phyloP scores from a whole-genome alignment of 2,888 invertebrate species.

The Ellobium chinense region DNA sequence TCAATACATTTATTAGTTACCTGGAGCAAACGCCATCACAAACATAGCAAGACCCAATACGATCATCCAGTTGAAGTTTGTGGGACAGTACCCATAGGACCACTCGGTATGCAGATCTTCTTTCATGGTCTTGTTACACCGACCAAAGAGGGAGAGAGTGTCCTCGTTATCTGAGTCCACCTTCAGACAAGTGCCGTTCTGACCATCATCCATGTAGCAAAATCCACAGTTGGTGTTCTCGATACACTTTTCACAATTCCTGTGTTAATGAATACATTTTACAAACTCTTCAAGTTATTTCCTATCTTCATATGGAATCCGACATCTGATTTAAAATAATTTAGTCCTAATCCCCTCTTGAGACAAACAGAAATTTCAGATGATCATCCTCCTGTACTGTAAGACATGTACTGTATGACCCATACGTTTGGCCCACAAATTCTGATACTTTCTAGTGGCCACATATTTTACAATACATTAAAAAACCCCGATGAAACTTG shows the following conservation, averaged over 20 bases:
- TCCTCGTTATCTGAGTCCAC: slow-evolving; percentile 47
- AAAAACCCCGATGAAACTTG: too few species aligned
- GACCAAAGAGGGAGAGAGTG: slow-evolving; percentile 42
- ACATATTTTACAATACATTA: too few species aligned
- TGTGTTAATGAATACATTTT: slow-evolving; percentile 32
- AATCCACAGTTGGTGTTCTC: slow-evolving; percentile 78
- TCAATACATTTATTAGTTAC: slow-evolving; percentile 60
- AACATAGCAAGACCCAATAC: slow-evolving; percentile 79
- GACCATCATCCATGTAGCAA: slow-evolving; percentile 73
- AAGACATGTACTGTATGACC: too few species aligned
- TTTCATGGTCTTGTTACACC: slow-evolving; percentile 44
- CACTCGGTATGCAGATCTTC: slow-evolving; percentile 53
- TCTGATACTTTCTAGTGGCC: too few species aligned
- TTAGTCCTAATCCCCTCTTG: too few species aligned
- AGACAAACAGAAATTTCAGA: too few species aligned
- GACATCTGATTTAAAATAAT: too few species aligned
- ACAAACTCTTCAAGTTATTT: too few species aligned
- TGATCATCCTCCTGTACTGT: too few species aligned
- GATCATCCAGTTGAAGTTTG: slow-evolving; percentile 78
- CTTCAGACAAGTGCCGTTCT: slow-evolving; percentile 66
- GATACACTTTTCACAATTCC: slow-evolving; percentile 64
- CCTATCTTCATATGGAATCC: too few species aligned
- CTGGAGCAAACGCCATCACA: slow-evolving; percentile 80
- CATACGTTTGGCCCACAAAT: too few species aligned
- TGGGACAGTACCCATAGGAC: slow-evolving; percentile 80